Evolutionary conservation across 2,113 vertebrate genomes (phyloP), one percentile per base, ranked within the genome.

Genomic region (Atlantisia rogersi): DNA sequence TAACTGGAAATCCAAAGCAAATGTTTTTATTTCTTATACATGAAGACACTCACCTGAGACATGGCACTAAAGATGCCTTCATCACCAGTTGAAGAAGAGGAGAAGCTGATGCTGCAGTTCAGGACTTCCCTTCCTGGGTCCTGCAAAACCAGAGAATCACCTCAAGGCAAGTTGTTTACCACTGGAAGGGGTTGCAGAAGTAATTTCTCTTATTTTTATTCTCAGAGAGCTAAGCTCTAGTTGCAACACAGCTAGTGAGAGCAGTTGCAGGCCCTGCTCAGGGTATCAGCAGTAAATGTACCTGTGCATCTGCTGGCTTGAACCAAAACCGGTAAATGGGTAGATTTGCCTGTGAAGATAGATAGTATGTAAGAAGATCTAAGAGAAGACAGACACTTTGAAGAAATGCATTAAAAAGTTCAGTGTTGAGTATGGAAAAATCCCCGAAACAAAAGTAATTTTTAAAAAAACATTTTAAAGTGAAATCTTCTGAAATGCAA

Each of bases 321-420:
- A 97, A 97, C 75, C 70, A 53, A 31, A 96, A 53, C 53, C 56
- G 59, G 64, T 96, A 96, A 80, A 95, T 70, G 58, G 93, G 84
- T 85, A 52, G 59, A 64, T 46, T 44, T 83, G 29, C 90, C 95
- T 97, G 94, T 92, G 83, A 89, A 96, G 64, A 94, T 4, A 89
- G 52, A 82, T 3, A 65, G 31, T 6, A 31, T 31, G 14, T 94
- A 26, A 75, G 70, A 82, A 86, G 42, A 92, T 4, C 5, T 28
- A 74, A 64, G 25, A 75, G 53, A 68, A 86, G 69, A 64, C 15
- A 48, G 14, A 75, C 53, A 46, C 32, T 84, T 84, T 71, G 20
- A 24, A 82, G 15, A 82, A 91, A 75, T 44, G 2, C 28, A 44
- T 78, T 65, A 24, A 84, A 32, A 92, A 58, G 5, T 22, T 60